Conservation (phyloP, 2,888 invertebrate genomes). For the Odontocerum albicorne region DNA sequence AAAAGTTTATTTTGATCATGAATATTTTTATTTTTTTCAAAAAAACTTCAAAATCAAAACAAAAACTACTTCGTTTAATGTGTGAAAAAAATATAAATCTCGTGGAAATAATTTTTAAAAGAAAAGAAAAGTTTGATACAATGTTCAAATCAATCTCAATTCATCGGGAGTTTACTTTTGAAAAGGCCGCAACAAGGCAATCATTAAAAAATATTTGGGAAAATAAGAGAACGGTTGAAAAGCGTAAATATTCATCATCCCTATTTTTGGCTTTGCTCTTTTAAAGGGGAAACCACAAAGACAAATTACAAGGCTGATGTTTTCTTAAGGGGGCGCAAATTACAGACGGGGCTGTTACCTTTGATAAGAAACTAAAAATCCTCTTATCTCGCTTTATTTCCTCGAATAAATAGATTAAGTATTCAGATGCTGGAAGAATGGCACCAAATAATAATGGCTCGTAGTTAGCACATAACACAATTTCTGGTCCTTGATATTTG, state of each 20-base stretch:
- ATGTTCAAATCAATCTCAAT: conserved; percentile 2
- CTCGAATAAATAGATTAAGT: no score
- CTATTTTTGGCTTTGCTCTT: conserved; percentile 15
- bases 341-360: background rate
- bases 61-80: no score
- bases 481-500: no score
- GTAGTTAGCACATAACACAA: no score
- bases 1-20: no score
- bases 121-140: no score
- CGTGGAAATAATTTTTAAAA: no score
- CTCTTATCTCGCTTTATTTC: background rate
- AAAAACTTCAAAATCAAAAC: no score
- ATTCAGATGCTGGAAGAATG: no score
- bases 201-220: conserved; percentile 3
- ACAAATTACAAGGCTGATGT: conserved; percentile 25
- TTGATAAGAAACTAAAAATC: background rate
- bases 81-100: no score
- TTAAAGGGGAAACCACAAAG: conserved; percentile 20
- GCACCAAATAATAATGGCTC: no score
- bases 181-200: conserved; percentile 11
- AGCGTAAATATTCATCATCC: conserved; percentile 21
- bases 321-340: conserved; percentile 2
- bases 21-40: no score
- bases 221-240: conserved; percentile 18
- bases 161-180: background rate